phyloP scores from a whole-genome alignment of 2,113 vertebrate species.

The Sebastes fasciatus region DNA sequence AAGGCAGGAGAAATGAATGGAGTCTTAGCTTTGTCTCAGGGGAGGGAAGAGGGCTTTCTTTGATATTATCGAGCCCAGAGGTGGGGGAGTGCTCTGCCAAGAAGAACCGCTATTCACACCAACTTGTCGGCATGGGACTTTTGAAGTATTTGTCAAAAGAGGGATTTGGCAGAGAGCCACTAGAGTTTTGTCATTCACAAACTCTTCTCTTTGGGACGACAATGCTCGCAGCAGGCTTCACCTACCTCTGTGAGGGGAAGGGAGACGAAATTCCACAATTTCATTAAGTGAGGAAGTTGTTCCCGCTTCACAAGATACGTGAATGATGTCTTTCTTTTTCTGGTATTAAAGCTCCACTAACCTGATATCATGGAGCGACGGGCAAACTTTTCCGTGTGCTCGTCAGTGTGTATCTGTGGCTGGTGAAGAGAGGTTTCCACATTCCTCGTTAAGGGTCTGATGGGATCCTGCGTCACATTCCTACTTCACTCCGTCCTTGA shows the following conservation, averaged over 20 bases:
- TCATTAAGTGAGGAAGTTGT: slow-evolving; percentile 30
- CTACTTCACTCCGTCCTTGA: slow-evolving; percentile 68
- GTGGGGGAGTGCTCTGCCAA: slow-evolving; percentile 56
- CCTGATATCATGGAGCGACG: slow-evolving; percentile 16
- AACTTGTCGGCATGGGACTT: slow-evolving; percentile 76
- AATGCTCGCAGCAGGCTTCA: slow-evolving; percentile 60
- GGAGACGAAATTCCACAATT: slow-evolving; percentile 36
- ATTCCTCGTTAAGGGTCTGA: slow-evolving; percentile 64
- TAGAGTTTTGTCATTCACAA: slow-evolving; percentile 77
- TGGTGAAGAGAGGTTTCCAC: slow-evolving; percentile 50
- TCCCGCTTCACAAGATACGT: slow-evolving; percentile 9
- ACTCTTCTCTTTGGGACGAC: slow-evolving; percentile 62
- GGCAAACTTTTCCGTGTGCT: slow-evolving; percentile 3
- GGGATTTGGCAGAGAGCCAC: slow-evolving; percentile 74
- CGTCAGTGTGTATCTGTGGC: slow-evolving; percentile 31
- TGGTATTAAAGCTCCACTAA: slow-evolving; percentile 33
- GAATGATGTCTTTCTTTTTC: slow-evolving; percentile 18
- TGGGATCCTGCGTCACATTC: slow-evolving; percentile 71
- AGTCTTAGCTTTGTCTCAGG: slow-evolving; percentile 67
- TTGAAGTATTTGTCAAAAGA: slow-evolving; percentile 77
- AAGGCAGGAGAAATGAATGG: slow-evolving; percentile 66
- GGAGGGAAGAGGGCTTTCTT: slow-evolving; percentile 71
- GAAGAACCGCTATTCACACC: slow-evolving; percentile 76
- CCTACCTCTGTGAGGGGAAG: slow-evolving; percentile 24
- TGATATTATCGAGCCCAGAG: slow-evolving; percentile 74